A percentile compares a stretch with the other conserved stretches of the same genome.
Conservation (phyloP, 2,113 vertebrate species). For the Sceloporus undulatus region DNA sequence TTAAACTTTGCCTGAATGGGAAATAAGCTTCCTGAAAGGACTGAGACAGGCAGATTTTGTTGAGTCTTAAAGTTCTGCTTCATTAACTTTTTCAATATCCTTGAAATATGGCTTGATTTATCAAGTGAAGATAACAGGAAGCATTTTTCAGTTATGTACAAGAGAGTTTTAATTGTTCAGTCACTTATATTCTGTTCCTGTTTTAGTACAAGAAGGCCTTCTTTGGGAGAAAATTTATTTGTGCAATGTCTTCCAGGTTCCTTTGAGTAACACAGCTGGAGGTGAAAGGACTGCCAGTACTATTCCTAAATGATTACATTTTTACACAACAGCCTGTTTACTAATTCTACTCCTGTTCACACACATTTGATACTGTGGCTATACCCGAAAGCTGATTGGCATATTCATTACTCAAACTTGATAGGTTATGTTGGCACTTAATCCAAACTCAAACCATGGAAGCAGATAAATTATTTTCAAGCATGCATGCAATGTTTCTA, state of each 20-base stretch:
- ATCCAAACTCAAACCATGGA: background rate
- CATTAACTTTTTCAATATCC: background rate
- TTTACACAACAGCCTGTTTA: background rate
- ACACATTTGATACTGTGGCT: background rate
- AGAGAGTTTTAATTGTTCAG: background rate
- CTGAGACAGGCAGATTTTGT: background rate
- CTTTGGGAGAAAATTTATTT: background rate
- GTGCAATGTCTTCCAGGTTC: background rate
- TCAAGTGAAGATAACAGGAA: slow-evolving; percentile 32
- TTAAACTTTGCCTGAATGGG: slow-evolving; percentile 9
- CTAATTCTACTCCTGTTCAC: background rate
- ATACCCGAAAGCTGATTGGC: background rate
- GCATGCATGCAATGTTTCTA: background rate
- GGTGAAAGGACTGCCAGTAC: background rate
- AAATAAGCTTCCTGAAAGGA: background rate
- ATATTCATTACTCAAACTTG: background rate
- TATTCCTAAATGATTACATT: background rate
- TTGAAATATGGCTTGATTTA: slow-evolving; percentile 10
- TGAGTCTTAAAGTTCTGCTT: slow-evolving; percentile 8
- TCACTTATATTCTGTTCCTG: background rate
- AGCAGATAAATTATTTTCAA: background rate
- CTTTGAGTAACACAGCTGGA: slow-evolving; percentile 2
- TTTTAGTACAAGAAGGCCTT: background rate
- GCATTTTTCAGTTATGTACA: background rate
- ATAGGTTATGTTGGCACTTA: background rate